Percentiles rank a stretch among this genome's conserved stretches.
phyloP scores from a whole-genome alignment of 2,888 invertebrate species.

The Lacanobia wlatinum region DNA sequence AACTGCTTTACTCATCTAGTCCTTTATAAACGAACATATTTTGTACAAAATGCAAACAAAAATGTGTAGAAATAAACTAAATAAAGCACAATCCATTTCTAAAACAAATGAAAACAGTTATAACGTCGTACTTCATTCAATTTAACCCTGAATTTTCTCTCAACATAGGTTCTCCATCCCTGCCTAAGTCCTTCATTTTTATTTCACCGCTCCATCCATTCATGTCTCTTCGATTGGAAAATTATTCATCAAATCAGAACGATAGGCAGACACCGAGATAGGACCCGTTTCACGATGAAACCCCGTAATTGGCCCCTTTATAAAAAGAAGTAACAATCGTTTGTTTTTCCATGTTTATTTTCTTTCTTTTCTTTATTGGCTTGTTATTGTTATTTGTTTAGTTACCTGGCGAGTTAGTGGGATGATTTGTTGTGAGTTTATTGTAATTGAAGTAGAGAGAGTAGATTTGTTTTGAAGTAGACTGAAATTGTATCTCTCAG shows the following conservation, averaged over 20 bases:
- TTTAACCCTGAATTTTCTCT: background rate
- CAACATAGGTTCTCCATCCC: slow-evolving; percentile 8
- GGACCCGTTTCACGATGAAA: slow-evolving; percentile 71
- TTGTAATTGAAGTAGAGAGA: background rate
- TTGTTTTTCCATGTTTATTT: slow-evolving; percentile 47
- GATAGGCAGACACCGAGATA: slow-evolving; percentile 69
- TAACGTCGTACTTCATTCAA: background rate
- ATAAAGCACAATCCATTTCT: too few relatives aligned
- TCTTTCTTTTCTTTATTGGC: slow-evolving; percentile 32
- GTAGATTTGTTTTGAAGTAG: background rate
- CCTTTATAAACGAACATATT: too few relatives aligned
- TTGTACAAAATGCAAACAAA: too few relatives aligned
- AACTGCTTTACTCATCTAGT: too few relatives aligned
- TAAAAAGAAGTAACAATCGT: slow-evolving; percentile 58
- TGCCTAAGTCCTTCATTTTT: slow-evolving; percentile 62
- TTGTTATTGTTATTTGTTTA: slow-evolving; percentile 50
- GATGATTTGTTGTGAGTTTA: slow-evolving; percentile 16
- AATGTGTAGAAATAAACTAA: too few relatives aligned
- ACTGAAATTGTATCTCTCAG: background rate
- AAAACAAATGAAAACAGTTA: too few relatives aligned
- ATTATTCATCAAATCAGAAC: slow-evolving; percentile 84
- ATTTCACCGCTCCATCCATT: slow-evolving; percentile 64
- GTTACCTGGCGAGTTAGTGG: slow-evolving; percentile 21
- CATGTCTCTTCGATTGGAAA: slow-evolving; percentile 77
- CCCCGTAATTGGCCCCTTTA: slow-evolving; percentile 80